Conservation (phyloP, 2,113 vertebrate genomes). For the Pedionomus torquatus region DNA sequence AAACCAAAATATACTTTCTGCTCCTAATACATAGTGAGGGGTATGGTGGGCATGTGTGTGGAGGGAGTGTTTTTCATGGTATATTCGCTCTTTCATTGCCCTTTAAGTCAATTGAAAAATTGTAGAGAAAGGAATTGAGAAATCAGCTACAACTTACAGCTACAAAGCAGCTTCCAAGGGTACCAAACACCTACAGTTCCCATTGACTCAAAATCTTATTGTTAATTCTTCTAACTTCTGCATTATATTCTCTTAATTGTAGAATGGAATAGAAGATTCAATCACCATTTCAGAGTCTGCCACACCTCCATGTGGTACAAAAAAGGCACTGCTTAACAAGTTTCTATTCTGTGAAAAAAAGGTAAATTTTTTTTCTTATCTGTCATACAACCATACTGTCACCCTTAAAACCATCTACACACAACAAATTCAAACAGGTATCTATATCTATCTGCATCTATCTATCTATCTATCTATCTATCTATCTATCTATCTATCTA, state of each 20-base stretch:
- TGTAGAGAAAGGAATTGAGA: background rate
- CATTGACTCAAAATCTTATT: background rate
- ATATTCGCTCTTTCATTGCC: background rate
- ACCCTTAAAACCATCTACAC: background rate
- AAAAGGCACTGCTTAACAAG: background rate
- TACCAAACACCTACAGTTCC: background rate
- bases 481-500: background rate
- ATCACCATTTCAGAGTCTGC: background rate
- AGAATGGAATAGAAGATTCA: background rate
- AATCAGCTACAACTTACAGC: background rate
- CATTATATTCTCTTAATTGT: background rate
- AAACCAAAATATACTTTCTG: background rate
- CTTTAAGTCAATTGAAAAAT: background rate
- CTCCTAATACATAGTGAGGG: too few relatives aligned
- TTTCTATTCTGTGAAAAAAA: background rate
- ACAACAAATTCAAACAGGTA: background rate
- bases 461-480: background rate
- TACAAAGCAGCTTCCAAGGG: background rate
- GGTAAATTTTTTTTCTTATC: background rate
- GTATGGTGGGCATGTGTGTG: too few relatives aligned
- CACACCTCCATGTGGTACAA: background rate
- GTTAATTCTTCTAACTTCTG: background rate
- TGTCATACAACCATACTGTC: background rate
- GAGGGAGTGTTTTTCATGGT: background rate
- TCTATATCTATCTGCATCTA: background rate